Conservation (phyloP, 1,140 invertebrate species). For the Oreohelix idahoensis region DNA sequence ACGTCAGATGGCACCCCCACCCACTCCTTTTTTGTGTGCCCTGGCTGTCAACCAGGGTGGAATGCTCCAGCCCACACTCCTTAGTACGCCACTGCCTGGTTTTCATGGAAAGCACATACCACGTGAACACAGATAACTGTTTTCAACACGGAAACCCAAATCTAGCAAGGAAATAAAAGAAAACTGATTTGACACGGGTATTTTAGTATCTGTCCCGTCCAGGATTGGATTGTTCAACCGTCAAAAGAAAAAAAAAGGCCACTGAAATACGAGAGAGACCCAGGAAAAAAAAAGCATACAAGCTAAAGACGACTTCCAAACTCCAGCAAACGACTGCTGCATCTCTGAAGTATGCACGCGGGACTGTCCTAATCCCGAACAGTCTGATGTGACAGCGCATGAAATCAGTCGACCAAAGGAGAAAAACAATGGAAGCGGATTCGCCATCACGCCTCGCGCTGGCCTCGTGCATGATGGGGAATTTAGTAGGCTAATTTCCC, state of each 20-base stretch:
- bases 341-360: neutral
- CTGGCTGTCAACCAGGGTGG: too few species aligned
- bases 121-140: too few species aligned
- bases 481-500: neutral
- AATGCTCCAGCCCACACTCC: too few species aligned
- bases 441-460: neutral
- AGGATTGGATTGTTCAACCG: neutral
- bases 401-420: neutral
- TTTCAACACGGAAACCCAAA: too few species aligned
- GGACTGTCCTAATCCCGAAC: conserved; percentile 12
- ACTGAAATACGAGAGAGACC: neutral
- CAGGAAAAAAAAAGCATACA: too few species aligned
- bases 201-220: neutral
- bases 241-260: neutral
- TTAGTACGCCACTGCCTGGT: too few species aligned
- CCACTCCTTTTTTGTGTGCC: too few species aligned
- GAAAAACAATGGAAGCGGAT: neutral
- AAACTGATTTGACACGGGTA: neutral
- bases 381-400: neutral
- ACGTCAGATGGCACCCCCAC: too few species aligned
- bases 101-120: too few species aligned
- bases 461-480: neutral
- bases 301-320: neutral
- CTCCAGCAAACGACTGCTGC: neutral
- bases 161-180: neutral